Percentiles rank a stretch among this genome's conserved stretches.
Conservation (phyloP, 2,113 vertebrate genomes). For the Enhydra lutris region DNA sequence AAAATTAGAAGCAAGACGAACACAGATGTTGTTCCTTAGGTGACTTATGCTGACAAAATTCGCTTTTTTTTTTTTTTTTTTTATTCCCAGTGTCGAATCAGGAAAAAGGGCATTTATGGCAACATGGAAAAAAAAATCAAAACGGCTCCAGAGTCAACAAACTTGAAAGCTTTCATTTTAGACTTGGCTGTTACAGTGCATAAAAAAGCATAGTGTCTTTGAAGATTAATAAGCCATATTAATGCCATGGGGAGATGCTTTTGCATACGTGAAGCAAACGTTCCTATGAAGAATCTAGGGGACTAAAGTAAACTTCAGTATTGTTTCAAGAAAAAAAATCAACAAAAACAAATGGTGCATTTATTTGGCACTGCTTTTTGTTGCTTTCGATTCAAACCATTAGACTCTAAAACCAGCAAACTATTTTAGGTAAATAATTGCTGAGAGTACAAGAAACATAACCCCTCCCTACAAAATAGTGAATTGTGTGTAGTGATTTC, state of each 20-base stretch:
- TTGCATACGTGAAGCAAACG: conserved; percentile 30
- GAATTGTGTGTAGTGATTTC: not conserved
- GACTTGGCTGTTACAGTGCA: not conserved
- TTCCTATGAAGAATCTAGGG: conserved; percentile 4
- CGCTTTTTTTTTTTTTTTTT: conserved; percentile 42
- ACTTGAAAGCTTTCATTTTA: conserved; percentile 62
- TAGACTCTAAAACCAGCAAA: not conserved
- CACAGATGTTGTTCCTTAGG: conserved; percentile 64
- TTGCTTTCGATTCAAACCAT: not conserved
- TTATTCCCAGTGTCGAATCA: conserved; percentile 52
- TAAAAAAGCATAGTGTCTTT: not conserved
- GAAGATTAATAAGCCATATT: conserved; percentile 40
- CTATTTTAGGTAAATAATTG: not conserved
- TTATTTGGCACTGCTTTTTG: conserved; percentile 3
- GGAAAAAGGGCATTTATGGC: conserved; percentile 4
- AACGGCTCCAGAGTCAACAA: conserved; percentile 26
- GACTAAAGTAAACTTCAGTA: not conserved
- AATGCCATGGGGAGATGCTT: conserved; percentile 47
- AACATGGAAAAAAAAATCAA: not conserved
- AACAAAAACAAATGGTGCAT: not conserved
- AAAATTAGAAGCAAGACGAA: conserved; percentile 65
- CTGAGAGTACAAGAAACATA: not conserved
- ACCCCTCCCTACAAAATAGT: not conserved
- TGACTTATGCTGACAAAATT: conserved; percentile 69
- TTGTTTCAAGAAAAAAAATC: conserved; percentile 19